These are phyloP conservation scores for Leptinotarsa rubiginosa DNA, from an alignment of 2,888 invertebrate species.

Conservation along the genomic window DNA sequence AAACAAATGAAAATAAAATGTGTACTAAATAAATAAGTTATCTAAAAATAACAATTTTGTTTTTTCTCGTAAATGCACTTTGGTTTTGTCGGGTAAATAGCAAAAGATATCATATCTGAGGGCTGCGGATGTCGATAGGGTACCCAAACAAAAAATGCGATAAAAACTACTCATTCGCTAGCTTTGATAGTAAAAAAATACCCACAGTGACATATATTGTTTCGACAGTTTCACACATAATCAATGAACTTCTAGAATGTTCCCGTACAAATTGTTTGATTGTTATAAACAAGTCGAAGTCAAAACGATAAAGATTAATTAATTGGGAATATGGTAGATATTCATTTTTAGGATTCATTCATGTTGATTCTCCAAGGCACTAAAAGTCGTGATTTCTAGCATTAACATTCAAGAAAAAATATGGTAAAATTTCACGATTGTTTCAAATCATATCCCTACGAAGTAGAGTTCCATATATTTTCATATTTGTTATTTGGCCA, in stretches of 20 bases:
- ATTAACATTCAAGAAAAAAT: too few relatives aligned
- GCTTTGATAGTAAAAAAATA: conserved; percentile 19
- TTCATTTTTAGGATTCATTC: too few relatives aligned
- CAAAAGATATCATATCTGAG: conserved; percentile 57
- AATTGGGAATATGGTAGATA: too few relatives aligned
- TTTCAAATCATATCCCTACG: too few relatives aligned
- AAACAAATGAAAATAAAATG: conserved; percentile 58
- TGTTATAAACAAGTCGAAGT: too few relatives aligned
- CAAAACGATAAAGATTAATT: too few relatives aligned
- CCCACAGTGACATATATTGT: neutral
- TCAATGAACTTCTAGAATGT: neutral
- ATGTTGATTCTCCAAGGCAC: too few relatives aligned
- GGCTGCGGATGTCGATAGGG: conserved; percentile 59
- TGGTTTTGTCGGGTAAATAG: conserved; percentile 63
- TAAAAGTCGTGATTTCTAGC: too few relatives aligned
- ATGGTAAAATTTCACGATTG: too few relatives aligned
- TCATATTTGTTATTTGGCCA: too few relatives aligned
- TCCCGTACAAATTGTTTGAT: too few relatives aligned
- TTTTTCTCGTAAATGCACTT: conserved; percentile 63
- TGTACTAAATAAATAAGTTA: conserved; percentile 60
- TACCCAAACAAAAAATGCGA: conserved; percentile 52
- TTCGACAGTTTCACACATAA: neutral
- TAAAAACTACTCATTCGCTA: conserved; percentile 32
- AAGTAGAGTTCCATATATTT: too few relatives aligned
- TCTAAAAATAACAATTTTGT: conserved; percentile 63